Base-by-base conservation (phyloP, 2,113 vertebrate species). In the Amblyornis subalaris region DNA sequence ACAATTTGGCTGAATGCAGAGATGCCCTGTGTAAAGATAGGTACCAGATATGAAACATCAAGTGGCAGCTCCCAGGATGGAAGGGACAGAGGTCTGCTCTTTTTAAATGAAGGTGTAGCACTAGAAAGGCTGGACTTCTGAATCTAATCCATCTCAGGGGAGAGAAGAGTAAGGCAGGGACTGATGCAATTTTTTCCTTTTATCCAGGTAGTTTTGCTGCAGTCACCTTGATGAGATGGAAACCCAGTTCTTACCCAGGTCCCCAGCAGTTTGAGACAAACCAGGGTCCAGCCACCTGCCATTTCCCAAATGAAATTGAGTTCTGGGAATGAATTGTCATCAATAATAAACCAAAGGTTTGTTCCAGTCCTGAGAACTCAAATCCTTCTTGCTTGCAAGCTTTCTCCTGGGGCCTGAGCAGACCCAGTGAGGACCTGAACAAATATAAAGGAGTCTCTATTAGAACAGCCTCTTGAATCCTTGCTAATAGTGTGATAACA, bases 341-440 rank as follows among this genome's bases (percentile, higher is more conserved):
- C 0, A 0, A 12, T 22, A 47, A 77, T 40, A 76, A 70, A 42
- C 8, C 3, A 69, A 64, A 69, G 1, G 53, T 69, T 78, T 6
- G 2, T 71, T 88, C 36, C 31, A 82, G 35, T 22, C 20, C 35
- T 36, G 25, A 53, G 26, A 67, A 64, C 6, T 47, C 21, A 85
- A 69, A 71, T 23, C 9, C 12, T 71, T 53, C 60, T 48, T 47
- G 1, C 11, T 66, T 14, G 1, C 9, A 72, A 78, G 28, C 31
- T 82, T 72, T 79, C 28, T 89, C 33, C 78, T 57, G 67, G 17
- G 23, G 9, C n/a, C 28, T 33, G 23, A 93, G 53, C 33, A 70
- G 22, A 40, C 7, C 7, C 26, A 33, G 0, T 20, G 25, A 76
- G 25, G 25, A 57, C 14, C 36, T 82, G 10, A 88, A 82, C 10